Evolutionary conservation across 2,888 invertebrate species (phyloP), one percentile per base, ranked within the genome.

Genomic region (Halictus ligatus): DNA sequence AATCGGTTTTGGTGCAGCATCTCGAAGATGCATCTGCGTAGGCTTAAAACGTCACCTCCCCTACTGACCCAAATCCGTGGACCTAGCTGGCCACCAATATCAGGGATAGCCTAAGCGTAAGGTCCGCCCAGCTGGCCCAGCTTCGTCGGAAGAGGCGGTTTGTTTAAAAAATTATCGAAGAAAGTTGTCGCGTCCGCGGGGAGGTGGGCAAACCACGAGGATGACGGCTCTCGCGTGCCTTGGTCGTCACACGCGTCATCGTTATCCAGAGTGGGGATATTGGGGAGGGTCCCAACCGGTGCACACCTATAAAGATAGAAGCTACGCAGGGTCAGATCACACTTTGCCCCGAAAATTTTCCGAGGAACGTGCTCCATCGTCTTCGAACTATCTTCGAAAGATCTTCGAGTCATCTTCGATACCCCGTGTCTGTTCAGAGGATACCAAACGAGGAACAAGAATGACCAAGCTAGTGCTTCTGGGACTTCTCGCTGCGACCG

Each of bases 381-480:
- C 69, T 35, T 54, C n/a, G 21, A 15, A 73, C 21, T n/a, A 35
- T 72, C 46, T 72, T 54, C n/a, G 21, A 15, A 73, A 15, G 13
- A 35, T 72, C 46, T 72, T 13, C 46, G 72, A 64, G n/a, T n/a
- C 54, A 54, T 54, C 54, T 21, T 54, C 54, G 54, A n/a, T 13
- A 54, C 25, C 72, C 25, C 72, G 72, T 72, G 72, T 48, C 48
- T 46, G 25, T 50, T 75, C 58, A 79, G 67, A 58, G 60, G 50
- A 76, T n/a, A 6, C 21, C 48, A 29, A 40, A 25, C 43, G 43
- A 69, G 43, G 29, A 64, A 64, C 64, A 64, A 94, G 86, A 92
- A 96, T 95, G 96, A 95, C 95, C 94, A 96, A 95, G 94, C 95
- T 94, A 90, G 92, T 93, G 87, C 92, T 94, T 83, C 79, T 94